A percentile compares a stretch with the other conserved stretches of the same genome.
phyloP scores from a whole-genome alignment of 2,888 invertebrate genomes.

The Lingula anatina region DNA sequence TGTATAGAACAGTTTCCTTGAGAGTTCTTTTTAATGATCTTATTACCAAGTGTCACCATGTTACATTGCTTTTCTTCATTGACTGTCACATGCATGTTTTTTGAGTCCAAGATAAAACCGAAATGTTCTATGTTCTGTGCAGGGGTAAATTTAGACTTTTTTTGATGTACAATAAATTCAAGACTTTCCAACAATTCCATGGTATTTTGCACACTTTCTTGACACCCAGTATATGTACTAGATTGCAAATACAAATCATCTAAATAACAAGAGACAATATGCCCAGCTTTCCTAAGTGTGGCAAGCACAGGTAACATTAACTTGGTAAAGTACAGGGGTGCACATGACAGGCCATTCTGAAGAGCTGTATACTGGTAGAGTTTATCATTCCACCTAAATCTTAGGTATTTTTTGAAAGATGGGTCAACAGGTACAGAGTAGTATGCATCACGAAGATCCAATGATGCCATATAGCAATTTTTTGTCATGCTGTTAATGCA shows the following conservation, averaged over 20 bases:
- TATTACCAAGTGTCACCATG: conserved; percentile 2
- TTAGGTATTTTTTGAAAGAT: too few relatives aligned
- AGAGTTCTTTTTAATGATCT: neutral
- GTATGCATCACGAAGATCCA: too few relatives aligned
- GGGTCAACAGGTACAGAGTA: too few relatives aligned
- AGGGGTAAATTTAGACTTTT: conserved; percentile 12
- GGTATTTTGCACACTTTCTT: conserved; percentile 5
- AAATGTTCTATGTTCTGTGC: conserved; percentile 7
- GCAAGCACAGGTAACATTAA: conserved; percentile 15
- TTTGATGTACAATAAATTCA: conserved; percentile 8
- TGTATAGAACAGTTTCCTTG: conserved; percentile 7
- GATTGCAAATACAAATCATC: conserved; percentile 13
- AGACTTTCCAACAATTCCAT: conserved; percentile 1
- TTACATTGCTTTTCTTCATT: conserved; percentile 8
- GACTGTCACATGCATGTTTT: conserved; percentile 8
- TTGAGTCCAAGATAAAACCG: conserved; percentile 12
- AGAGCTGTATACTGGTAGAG: conserved; percentile 9
- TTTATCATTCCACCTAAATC: too few relatives aligned
- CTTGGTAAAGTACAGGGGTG: conserved; percentile 16
- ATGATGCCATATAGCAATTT: too few relatives aligned
- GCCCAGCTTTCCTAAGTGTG: conserved; percentile 8
- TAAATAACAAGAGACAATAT: conserved; percentile 10
- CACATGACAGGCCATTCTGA: conserved; percentile 11
- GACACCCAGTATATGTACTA: conserved; percentile 2
- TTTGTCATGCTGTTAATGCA: too few relatives aligned